Conservation (phyloP, 2,797 vertebrate genomes). For the Aulostomus chinensis region DNA sequence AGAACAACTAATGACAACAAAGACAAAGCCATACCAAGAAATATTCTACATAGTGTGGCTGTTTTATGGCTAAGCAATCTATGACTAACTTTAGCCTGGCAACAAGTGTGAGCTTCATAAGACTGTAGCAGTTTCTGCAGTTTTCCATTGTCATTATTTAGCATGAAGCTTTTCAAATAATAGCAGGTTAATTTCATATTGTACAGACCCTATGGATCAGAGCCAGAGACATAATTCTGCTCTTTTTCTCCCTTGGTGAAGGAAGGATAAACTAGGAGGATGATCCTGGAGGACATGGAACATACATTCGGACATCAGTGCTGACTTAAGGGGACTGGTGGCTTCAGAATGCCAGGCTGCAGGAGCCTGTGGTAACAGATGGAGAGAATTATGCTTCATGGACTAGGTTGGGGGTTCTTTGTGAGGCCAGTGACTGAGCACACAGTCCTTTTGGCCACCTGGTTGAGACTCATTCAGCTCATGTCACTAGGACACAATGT, state of each 20-base stretch:
- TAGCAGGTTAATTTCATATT: too few species aligned
- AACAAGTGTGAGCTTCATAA: too few species aligned
- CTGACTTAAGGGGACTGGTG: constrained; percentile 11
- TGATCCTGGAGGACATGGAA: constrained; percentile 1
- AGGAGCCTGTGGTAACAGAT: constrained; percentile 33
- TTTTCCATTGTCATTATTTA: too few species aligned
- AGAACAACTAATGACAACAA: too few species aligned
- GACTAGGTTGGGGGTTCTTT: constrained; percentile 4
- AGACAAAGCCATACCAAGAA: too few species aligned
- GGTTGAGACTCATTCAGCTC: constrained; percentile 1
- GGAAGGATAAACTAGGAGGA: neutral
- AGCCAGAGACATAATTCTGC: too few species aligned
- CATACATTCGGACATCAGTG: constrained; percentile 14
- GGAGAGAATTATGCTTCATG: constrained; percentile 30
- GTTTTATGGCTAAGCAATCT: too few species aligned
- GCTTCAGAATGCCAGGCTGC: constrained; percentile 1
- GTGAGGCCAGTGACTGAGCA: constrained; percentile 5
- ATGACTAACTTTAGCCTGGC: too few species aligned
- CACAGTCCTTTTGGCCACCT: neutral
- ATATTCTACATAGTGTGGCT: too few species aligned
- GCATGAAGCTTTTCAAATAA: too few species aligned
- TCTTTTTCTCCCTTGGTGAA: neutral
- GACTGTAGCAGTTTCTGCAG: too few species aligned
- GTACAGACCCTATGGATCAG: too few species aligned
- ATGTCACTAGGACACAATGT: neutral